Evolutionary conservation across 2,113 vertebrate genomes (phyloP), one percentile per base, ranked within the genome.

Genomic region (Tapirus terrestris): DNA sequence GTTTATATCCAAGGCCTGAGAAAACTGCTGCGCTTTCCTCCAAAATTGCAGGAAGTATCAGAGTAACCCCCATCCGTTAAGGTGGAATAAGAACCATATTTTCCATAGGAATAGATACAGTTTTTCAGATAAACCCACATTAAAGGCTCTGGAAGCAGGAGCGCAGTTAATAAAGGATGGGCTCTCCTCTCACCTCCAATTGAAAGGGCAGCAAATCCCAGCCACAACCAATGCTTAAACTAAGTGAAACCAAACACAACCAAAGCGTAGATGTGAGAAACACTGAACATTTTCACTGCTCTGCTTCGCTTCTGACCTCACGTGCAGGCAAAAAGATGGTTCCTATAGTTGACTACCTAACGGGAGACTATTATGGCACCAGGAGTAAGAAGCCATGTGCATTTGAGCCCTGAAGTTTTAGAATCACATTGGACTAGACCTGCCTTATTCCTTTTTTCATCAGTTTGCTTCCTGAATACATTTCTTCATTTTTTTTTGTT

Each of bases 21-120:
- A 97, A 98, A 97, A 97, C 82, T 61, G 61, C 84, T 97, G 93
- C 48, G 68, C 87, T 97, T 97, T 94, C 96, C 98, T 98, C 92
- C 97, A 97, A 98, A 98, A 97, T 97, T 98, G 96, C 97, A 97
- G 97, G 97, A 97, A 98, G 95, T 97, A 96, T 98, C 97, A 91
- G 97, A 96, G 97, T 97, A 98, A 97, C 95, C 95, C 89, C 91
- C 97, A 98, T 61, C 98, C 97, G 94, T 98, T 97, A 98, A 98
- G 98, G 63, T 85, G 70, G 92, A 97, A 97, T 96, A 65, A 97
- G 96, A 98, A 98, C 84, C 97, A 98, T 75, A 98, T 98, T 97
- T 96, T 97, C 94, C 76, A 81, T 25, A 76, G 79, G 51, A 85
- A 84, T 56, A 89, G 43, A 92, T 5, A 91, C 39, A 56, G 61